These are phyloP conservation scores for Pantherophis alleghaniensis DNA, from an alignment of 2,797 vertebrate species.

Conservation along the genomic window DNA sequence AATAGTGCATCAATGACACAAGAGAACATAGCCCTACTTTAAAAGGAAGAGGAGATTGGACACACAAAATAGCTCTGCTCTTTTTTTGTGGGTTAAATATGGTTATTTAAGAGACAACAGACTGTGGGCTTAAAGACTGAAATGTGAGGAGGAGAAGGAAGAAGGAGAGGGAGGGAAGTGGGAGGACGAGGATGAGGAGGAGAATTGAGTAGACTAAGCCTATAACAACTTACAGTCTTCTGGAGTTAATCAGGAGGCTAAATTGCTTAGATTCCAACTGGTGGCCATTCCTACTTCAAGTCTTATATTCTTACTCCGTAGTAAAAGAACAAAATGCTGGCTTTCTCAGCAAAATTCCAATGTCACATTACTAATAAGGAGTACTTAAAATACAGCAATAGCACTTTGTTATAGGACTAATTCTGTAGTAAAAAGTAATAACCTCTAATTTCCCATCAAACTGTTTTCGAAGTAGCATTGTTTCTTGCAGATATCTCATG, in stretches of 20 bases:
- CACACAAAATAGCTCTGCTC: not conserved
- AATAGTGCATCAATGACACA: not conserved
- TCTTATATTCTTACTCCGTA: not conserved
- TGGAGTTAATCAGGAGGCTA: not conserved
- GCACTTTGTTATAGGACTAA: not conserved
- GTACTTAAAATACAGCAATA: not conserved
- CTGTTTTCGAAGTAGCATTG: slow-evolving; percentile 52
- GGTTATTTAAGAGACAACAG: not conserved
- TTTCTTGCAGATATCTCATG: slow-evolving; percentile 48
- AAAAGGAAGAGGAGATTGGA: not conserved
- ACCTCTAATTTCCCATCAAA: slow-evolving; percentile 32
- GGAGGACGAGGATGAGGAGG: not conserved
- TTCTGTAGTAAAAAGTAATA: slow-evolving; percentile 52
- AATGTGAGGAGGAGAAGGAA: not conserved
- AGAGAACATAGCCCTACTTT: not conserved
- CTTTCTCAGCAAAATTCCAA: not conserved
- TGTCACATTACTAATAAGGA: not conserved
- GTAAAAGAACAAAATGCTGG: not conserved
- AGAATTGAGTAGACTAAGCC: not conserved
- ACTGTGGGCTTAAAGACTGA: not conserved
- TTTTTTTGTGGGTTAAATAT: not conserved
- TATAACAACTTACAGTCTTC: not conserved
- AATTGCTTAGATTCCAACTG: not conserved
- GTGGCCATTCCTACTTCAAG: not conserved
- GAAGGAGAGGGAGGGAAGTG: not conserved